These are phyloP conservation scores for Volucella bombylans DNA, from an alignment of 2,888 invertebrate genomes.

Conservation along the genomic window DNA sequence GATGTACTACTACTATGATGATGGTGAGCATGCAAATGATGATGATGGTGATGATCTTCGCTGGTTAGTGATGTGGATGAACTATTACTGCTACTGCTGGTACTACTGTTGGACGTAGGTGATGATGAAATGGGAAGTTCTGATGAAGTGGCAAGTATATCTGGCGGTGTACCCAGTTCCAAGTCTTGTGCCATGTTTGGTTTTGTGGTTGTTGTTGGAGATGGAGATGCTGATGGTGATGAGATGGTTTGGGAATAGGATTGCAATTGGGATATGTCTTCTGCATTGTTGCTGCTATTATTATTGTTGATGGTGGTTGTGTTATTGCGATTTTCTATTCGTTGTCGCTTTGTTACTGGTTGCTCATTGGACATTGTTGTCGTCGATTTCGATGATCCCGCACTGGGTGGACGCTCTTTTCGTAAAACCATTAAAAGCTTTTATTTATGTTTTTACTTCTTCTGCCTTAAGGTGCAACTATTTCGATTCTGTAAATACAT, in stretches of 20 bases:
- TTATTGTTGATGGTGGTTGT: constrained; percentile 10
- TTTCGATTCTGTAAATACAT: constrained; percentile 43
- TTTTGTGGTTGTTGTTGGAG: constrained; percentile 75
- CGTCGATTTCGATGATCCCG: constrained; percentile 74
- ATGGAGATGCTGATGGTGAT: constrained; percentile 54
- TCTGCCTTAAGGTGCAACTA: not conserved
- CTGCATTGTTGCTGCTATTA: constrained; percentile 64
- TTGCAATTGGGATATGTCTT: constrained; percentile 56
- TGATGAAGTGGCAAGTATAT: constrained; percentile 64
- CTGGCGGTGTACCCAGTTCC: constrained; percentile 60
- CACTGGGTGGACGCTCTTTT: constrained; percentile 76
- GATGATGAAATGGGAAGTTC: constrained; percentile 68
- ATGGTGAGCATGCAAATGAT: constrained; percentile 57
- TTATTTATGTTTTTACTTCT: constrained; percentile 13
- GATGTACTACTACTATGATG: constrained; percentile 54
- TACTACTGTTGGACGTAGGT: constrained; percentile 63
- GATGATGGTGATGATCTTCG: constrained; percentile 59
- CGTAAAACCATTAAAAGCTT: constrained; percentile 75
- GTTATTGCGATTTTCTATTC: constrained; percentile 84
- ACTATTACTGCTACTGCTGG: constrained; percentile 46
- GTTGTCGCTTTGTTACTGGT: constrained; percentile 92
- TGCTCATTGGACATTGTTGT: constrained; percentile 88
- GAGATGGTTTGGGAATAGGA: constrained; percentile 40
- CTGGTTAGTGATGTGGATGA: constrained; percentile 60
- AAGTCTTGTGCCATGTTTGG: constrained; percentile 57